Evolutionary conservation across 2,888 invertebrate species (phyloP), one percentile per base, ranked within the genome.

Genomic region (Tanypteryx hageni): DNA sequence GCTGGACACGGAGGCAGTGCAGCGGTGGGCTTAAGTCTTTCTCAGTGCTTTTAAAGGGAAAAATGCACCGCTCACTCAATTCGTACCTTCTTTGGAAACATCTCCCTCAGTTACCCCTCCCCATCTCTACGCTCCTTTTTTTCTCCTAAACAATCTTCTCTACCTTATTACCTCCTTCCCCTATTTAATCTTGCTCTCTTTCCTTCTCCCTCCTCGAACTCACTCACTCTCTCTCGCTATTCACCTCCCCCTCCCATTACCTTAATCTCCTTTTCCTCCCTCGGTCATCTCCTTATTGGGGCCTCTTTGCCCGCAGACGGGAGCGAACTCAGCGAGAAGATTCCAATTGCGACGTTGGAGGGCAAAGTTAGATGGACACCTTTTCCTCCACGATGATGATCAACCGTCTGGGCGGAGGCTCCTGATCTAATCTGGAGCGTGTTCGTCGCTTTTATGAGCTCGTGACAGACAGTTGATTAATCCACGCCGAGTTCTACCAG

Each of bases 351-450:
- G 64, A 83, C 83, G 10, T 1, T 44, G 44, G 76, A 76, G 22
- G n/a, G 89, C 61, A 64, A 44, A 64, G 58, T 64, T 61, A 89
- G 89, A 89, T 89, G 89, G 89, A 89, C 89, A 89, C 64, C 89
- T 89, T 89, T 89, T n/a, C 64, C 59, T 58, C 86, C 16, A n/a
- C 89, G 89, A 89, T 89, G 31, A 64, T 44, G 44, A 44, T 44
- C 44, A 5, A 44, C 18, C 16, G 64, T 89, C 31, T 31, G 84
- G 14, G 59, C 31, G 18, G 27, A 68, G n/a, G 64, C n/a, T 64
- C 57, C 56, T n/a, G 18, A 31, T 83, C 44, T 44, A 76, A 76
- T 27, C 76, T 44, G 44, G 44, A 5, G 44, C 76, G 76, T 27
- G 76, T 76, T 8, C 22, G 10, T 11, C 76, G 76, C 22, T 10